Evolutionary conservation across 2,888 invertebrate species (phyloP), one percentile per base, ranked within the genome.

Genomic region (Suillia variegata): DNA sequence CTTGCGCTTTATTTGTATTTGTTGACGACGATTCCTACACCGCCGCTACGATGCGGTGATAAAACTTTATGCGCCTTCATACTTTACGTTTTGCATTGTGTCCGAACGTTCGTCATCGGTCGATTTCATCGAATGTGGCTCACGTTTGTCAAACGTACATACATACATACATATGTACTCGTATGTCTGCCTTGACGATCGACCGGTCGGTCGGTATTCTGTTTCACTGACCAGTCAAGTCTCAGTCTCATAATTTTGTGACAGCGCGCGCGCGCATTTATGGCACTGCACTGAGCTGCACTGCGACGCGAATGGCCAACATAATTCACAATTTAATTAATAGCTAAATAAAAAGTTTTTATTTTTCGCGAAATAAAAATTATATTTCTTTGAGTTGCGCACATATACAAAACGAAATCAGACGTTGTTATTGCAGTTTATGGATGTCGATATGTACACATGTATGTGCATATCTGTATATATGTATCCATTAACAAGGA

Each of bases 241-340:
- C n/a, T n/a, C n/a, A n/a, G 68, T 61, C 63, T 72, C 73, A 70
- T 74, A 74, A 74, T 72, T 74, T 73, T 70, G 71, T 72, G 71
- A n/a, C 6, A 13, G 10, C 26, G 5, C 10, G 26, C 42, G n/a
- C 6, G n/a, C 4, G 73, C 67, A 71, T 75, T 73, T 68, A 72
- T 70, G 69, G 65, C 67, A 68, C 51, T 56, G 69, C 69, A n/a
- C n/a, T n/a, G n/a, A n/a, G n/a, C n/a, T n/a, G n/a, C n/a, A n/a
- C n/a, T n/a, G n/a, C n/a, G n/a, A n/a, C n/a, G 62, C 68, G 70
- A 71, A 74, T 69, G 73, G 70, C 67, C 50, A 68, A 67, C 74
- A 74, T 74, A 75, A 73, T 73, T 75, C 74, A 75, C 76, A 74
- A 74, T 75, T 74, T 75, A 74, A 75, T 74, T 74, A 74, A 70